Evolutionary conservation across 2,888 invertebrate genomes (phyloP).

Genomic region (Drosophila greeni): DNA sequence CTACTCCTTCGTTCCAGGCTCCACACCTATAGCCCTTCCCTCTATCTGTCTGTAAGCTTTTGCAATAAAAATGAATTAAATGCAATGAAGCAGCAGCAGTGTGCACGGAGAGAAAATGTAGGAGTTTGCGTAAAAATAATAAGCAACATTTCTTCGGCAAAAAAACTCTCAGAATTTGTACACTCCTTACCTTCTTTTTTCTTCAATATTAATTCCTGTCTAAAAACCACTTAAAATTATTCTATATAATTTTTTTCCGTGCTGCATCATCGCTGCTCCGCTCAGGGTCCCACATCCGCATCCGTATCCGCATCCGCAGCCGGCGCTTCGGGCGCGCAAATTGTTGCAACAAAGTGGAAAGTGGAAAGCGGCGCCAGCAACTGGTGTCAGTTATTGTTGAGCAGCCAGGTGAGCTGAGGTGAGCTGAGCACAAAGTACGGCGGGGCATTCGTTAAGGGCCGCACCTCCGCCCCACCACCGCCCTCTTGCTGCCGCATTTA

Average conservation of each 20-base stretch:
- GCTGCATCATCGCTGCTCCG: constrained; percentile 14
- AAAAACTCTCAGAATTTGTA: no score
- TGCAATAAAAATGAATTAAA: constrained; percentile 74
- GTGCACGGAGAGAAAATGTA: constrained; percentile 11
- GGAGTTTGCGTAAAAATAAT: no score
- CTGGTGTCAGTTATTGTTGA: constrained; percentile 73
- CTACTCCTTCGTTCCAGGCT: constrained; percentile 27
- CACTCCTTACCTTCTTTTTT: not conserved
- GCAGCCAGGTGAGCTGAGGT: constrained; percentile 55
- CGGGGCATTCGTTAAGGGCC: constrained; percentile 48
- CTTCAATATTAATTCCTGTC: no score
- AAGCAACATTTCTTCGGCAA: no score
- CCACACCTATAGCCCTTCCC: constrained; percentile 39
- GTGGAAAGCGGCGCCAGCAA: constrained; percentile 49
- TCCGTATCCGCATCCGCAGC: constrained; percentile 44
- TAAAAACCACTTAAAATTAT: no score
- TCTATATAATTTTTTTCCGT: not conserved
- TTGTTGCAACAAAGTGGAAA: constrained; percentile 71
- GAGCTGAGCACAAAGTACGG: constrained; percentile 42
- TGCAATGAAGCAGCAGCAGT: constrained; percentile 66
- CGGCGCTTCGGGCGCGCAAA: constrained; percentile 62
- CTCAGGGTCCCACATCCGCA: constrained; percentile 5
- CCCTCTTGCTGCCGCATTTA: constrained; percentile 59
- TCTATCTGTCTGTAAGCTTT: constrained; percentile 69
- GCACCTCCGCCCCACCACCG: constrained; percentile 46